phyloP scores from a whole-genome alignment of 2,888 invertebrate species.

The Agonopterix heracliana region DNA sequence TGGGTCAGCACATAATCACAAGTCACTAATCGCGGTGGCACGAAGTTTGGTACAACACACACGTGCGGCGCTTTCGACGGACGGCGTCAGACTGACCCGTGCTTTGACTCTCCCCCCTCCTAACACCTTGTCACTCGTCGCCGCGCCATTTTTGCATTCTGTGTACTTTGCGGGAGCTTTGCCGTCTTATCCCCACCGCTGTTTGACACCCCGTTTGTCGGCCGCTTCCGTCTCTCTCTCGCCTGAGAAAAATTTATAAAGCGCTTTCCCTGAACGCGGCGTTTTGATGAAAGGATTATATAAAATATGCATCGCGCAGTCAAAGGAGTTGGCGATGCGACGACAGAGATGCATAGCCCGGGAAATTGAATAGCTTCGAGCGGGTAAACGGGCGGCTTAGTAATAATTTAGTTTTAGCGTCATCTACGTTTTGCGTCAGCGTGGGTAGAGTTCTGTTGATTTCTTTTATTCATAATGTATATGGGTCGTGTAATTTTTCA shows the following conservation, averaged over 20 bases:
- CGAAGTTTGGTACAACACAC: slow-evolving; percentile 5
- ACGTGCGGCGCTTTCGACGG: slow-evolving; percentile 43
- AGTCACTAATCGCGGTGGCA: slow-evolving; percentile 35
- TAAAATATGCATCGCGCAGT: slow-evolving; percentile 66
- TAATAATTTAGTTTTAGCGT: slow-evolving; percentile 63
- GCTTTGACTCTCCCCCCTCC: slow-evolving; percentile 41
- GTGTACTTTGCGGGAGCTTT: slow-evolving; percentile 76
- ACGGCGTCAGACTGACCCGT: slow-evolving; percentile 57
- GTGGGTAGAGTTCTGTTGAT: slow-evolving; percentile 15
- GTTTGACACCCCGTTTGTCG: slow-evolving; percentile 72
- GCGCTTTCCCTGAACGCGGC: slow-evolving; percentile 58
- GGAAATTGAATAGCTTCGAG: slow-evolving; percentile 58
- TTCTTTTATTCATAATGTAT: slow-evolving; percentile 20
- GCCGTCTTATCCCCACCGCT: slow-evolving; percentile 76
- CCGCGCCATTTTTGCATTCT: slow-evolving; percentile 77
- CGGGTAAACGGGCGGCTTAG: slow-evolving; percentile 35
- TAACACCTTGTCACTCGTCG: slow-evolving; percentile 72
- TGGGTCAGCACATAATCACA: slow-evolving; percentile 64
- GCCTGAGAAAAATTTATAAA: slow-evolving; percentile 60
- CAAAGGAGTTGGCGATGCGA: slow-evolving; percentile 53
- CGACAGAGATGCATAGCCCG: slow-evolving; percentile 64
- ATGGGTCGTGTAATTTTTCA: slow-evolving; percentile 36
- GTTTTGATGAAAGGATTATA: slow-evolving; percentile 73
- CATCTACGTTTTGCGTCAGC: slow-evolving; percentile 21
- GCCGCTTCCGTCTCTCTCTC: slow-evolving; percentile 54